These are phyloP conservation scores for Pectinophora gossypiella DNA, from an alignment of 1,140 invertebrate species.

Conservation along the genomic window DNA sequence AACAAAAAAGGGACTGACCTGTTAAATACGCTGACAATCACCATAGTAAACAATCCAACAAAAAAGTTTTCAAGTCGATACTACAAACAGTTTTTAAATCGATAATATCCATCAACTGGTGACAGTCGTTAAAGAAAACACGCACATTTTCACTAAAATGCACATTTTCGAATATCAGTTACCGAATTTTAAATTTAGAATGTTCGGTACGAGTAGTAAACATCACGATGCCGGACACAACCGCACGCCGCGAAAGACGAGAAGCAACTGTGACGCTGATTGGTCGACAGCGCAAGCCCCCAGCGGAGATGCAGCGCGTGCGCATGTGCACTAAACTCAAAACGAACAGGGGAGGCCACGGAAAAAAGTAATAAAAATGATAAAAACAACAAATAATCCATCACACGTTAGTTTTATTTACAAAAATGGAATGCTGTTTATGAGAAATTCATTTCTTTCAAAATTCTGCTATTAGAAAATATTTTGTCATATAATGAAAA, in stretches of 20 bases:
- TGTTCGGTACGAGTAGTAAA: constrained; percentile 29
- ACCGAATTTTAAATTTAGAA: constrained; percentile 22
- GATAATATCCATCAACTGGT: constrained; percentile 38
- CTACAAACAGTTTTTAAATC: constrained; percentile 17
- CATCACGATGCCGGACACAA: constrained; percentile 28
- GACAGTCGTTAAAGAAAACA: constrained; percentile 21
- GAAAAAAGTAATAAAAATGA: background rate
- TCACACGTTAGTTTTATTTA: too few species aligned
- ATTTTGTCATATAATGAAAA: too few species aligned
- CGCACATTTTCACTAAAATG: constrained; percentile 21
- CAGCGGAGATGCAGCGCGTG: constrained; percentile 39
- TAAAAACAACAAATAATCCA: constrained; percentile 1
- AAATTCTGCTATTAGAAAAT: too few species aligned
- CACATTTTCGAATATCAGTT: constrained; percentile 40
- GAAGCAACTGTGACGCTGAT: constrained; percentile 36
- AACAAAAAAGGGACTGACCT: constrained; percentile 39
- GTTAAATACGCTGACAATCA: constrained; percentile 70
- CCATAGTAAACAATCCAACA: constrained; percentile 65
- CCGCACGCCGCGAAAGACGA: constrained; percentile 17
- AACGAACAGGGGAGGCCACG: constrained; percentile 4
- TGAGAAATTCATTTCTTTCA: too few species aligned
- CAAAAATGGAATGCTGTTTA: too few species aligned
- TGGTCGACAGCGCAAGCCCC: constrained; percentile 17
- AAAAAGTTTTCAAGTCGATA: constrained; percentile 10
- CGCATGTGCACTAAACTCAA: constrained; percentile 20